Evolutionary conservation across 2,888 invertebrate genomes (phyloP), one percentile per base, ranked within the genome.

Genomic region (Branchinecta sandiegonensis): DNA sequence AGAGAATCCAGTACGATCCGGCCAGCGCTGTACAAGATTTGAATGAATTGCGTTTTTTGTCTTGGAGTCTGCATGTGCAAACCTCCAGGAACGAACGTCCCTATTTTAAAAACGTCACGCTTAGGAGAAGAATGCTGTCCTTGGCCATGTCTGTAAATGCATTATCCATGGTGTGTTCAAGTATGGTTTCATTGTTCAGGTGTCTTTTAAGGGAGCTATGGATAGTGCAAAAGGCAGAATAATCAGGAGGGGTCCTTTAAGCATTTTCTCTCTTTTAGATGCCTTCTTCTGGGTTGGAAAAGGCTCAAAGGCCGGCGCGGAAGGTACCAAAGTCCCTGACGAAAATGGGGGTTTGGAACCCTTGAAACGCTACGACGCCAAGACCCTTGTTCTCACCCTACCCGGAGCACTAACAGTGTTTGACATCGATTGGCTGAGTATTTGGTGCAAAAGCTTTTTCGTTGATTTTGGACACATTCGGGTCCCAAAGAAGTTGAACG

Each of bases 381-480:
- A 94, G 79, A 91, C 92, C 66, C 86, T 94, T 75, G 93, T 93
- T 10, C 81, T 94, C 48, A 92, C 92, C 0, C 80, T 94, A 71
- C 94, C 94, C 0, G 88, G 87, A 72, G 91, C 92, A 76, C 80
- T 93, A 76, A 94, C 93, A 7, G 85, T 94, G 66, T 91, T 92
- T 77, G 92, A 94, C 79, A 88, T 94, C 76, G 93, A 92, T 2
- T 90, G 92, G 81, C 90, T 94, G 78, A 90, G 89, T 46, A 86
- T 94, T 71, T 94, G 93, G 91, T 94, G 94, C 77, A 91, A 92
- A 78, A 88, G 90, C 8, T 94, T 92, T 81, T 87, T 90, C 65
- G 92, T 93, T 66, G 89, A 94, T 81, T 94, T 94, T 77, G 94
- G 92, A 0, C 90, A 94, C 80, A 85, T 93, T 66, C 77, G 82